A percentile compares a stretch with the other conserved stretches of the same genome.
Evolutionary conservation across 2,797 vertebrate species (phyloP).

Genomic region (Hephaestus fuliginosus): DNA sequence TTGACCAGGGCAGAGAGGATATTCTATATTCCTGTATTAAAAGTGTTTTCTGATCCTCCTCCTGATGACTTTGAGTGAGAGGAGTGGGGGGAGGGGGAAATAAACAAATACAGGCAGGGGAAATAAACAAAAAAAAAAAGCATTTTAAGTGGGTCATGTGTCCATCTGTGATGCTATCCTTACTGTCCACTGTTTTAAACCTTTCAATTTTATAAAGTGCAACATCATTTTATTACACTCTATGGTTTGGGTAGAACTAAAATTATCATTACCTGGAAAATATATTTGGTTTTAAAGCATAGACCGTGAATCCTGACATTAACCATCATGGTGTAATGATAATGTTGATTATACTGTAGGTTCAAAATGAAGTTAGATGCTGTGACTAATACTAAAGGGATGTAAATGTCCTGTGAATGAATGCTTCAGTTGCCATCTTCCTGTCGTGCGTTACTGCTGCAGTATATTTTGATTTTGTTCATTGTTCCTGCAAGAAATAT

Average conservation of each 20-base stretch:
- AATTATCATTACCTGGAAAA: background rate
- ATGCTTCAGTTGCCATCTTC: background rate
- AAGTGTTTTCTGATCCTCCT: constrained; percentile 9
- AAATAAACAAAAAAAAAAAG: constrained; percentile 11
- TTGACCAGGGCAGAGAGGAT: constrained; percentile 43
- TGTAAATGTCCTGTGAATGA: background rate
- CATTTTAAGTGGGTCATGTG: constrained; percentile 11
- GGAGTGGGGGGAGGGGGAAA: background rate
- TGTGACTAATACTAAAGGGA: background rate
- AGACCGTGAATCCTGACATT: background rate
- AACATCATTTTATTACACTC: background rate
- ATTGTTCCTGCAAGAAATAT: background rate
- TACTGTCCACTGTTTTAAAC: background rate
- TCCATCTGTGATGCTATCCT: background rate
- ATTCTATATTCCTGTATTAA: constrained; percentile 39
- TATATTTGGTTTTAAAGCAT: background rate
- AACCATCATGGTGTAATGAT: background rate
- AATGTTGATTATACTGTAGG: no score
- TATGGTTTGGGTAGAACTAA: background rate
- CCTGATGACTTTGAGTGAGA: background rate
- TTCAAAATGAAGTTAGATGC: no score
- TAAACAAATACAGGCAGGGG: background rate
- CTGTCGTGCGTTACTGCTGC: background rate
- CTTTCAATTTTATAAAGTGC: background rate
- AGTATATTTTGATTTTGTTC: background rate